These are phyloP conservation scores for Philaenus spumarius DNA, from an alignment of 1,140 invertebrate species.

Conservation along the genomic window DNA sequence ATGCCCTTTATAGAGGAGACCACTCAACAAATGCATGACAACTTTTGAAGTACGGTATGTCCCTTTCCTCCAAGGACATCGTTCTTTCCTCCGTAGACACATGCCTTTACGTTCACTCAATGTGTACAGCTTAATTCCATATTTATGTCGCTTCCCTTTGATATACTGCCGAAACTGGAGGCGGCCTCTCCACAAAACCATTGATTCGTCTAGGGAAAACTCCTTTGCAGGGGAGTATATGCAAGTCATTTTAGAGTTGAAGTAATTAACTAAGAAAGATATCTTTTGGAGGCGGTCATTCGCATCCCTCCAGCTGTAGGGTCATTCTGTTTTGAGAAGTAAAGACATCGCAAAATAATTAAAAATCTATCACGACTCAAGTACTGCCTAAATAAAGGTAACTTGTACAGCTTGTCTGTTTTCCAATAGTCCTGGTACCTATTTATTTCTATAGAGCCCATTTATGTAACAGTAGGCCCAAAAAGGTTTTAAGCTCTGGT, in stretches of 20 bases:
- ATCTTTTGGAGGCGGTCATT: no score
- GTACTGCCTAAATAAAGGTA: constrained; percentile 26
- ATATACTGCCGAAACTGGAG: constrained; percentile 2
- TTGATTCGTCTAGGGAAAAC: constrained; percentile 18
- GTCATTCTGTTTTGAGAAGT: constrained; percentile 19
- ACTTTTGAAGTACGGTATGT: background rate
- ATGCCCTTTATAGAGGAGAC: constrained; percentile 16
- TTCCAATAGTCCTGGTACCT: constrained; percentile 36
- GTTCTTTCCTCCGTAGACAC: background rate
- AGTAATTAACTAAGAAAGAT: no score
- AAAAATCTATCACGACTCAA: constrained; percentile 35
- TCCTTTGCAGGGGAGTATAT: constrained; percentile 29
- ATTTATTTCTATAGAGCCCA: constrained; percentile 32
- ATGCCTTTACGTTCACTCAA: constrained; percentile 23
- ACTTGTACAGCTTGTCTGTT: constrained; percentile 28
- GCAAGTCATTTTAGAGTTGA: no score
- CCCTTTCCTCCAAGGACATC: background rate
- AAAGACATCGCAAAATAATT: constrained; percentile 31
- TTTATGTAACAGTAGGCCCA: constrained; percentile 36
- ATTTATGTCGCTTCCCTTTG: constrained; percentile 5
- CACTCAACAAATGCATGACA: constrained; percentile 4
- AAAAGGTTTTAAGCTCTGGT: constrained; percentile 31
- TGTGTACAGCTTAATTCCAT: no score
- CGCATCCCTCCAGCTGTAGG: no score
- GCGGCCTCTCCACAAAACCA: no score